A percentile compares a stretch with the other conserved stretches of the same genome.
Conservation (phyloP, 2,113 vertebrate species). For the Leucosticte australis region DNA sequence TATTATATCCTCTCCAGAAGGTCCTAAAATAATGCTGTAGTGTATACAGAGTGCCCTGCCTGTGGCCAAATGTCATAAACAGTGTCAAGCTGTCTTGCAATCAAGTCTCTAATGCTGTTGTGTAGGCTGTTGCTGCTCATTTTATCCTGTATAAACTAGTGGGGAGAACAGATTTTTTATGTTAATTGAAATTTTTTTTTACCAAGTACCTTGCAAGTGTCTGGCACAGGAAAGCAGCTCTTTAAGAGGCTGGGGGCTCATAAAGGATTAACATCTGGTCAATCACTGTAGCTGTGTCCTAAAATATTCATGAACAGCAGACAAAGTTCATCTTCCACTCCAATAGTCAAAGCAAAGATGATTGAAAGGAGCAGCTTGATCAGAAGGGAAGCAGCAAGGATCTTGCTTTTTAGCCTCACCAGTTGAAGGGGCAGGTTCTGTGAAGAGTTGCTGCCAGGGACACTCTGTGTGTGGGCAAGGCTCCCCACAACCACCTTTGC, state of each 20-base stretch:
- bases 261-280: neutral
- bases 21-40: neutral
- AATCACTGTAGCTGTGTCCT: neutral
- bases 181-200: neutral
- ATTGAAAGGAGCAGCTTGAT: neutral
- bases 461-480: neutral
- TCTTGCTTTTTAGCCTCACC: neutral
- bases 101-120: neutral
- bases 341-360: neutral
- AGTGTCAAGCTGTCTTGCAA: neutral
- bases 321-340: neutral
- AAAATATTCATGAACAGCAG: neutral
- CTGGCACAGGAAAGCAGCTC: neutral
- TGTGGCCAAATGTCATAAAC: neutral
- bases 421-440: neutral
- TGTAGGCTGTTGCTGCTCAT: neutral
- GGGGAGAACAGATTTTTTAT: neutral
- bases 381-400: neutral
- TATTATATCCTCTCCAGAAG: neutral
- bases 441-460: neutral
- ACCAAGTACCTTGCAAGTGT: neutral
- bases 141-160: neutral
- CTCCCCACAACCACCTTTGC: accelerated
- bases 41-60: neutral
- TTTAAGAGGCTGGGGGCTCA: neutral